Evolutionary conservation across 2,888 invertebrate genomes (phyloP).

Genomic region (Eudemis profundana): DNA sequence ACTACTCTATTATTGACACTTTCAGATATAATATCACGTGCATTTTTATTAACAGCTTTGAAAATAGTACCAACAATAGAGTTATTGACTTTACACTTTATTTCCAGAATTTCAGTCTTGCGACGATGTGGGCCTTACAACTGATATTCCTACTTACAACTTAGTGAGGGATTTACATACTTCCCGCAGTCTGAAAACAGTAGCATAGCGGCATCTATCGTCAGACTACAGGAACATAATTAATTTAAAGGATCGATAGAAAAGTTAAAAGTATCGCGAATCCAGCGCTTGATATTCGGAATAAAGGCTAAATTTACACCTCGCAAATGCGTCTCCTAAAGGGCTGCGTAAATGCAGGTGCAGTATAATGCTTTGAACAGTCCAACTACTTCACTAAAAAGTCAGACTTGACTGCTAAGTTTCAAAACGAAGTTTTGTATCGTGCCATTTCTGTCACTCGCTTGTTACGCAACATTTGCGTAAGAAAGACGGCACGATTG

Average conservation of each 20-base stretch:
- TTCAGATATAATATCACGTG: too few relatives aligned
- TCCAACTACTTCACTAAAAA: slow-evolving; percentile 4
- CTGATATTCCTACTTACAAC: slow-evolving; percentile 63
- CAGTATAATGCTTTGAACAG: slow-evolving; percentile 16
- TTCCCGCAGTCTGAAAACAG: slow-evolving; percentile 44
- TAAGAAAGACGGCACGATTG: background rate
- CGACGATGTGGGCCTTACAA: slow-evolving; percentile 41
- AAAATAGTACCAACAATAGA: background rate
- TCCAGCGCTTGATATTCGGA: slow-evolving; percentile 39
- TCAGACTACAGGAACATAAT: slow-evolving; percentile 16
- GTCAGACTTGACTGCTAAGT: background rate
- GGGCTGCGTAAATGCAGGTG: slow-evolving; percentile 25
- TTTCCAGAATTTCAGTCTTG: background rate
- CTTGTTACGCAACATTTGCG: background rate
- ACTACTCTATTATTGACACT: too few relatives aligned
- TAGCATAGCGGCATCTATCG: too few relatives aligned
- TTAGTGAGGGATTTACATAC: slow-evolving; percentile 52
- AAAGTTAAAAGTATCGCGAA: slow-evolving; percentile 24
- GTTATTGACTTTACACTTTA: too few relatives aligned
- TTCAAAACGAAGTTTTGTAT: background rate
- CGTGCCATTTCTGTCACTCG: background rate
- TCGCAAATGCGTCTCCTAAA: slow-evolving; percentile 10
- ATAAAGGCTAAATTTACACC: slow-evolving; percentile 12
- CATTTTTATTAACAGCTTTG: background rate
- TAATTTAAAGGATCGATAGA: slow-evolving; percentile 10